These are phyloP conservation scores for Melozone crissalis DNA, from an alignment of 2,113 vertebrate species.

Conservation along the genomic window DNA sequence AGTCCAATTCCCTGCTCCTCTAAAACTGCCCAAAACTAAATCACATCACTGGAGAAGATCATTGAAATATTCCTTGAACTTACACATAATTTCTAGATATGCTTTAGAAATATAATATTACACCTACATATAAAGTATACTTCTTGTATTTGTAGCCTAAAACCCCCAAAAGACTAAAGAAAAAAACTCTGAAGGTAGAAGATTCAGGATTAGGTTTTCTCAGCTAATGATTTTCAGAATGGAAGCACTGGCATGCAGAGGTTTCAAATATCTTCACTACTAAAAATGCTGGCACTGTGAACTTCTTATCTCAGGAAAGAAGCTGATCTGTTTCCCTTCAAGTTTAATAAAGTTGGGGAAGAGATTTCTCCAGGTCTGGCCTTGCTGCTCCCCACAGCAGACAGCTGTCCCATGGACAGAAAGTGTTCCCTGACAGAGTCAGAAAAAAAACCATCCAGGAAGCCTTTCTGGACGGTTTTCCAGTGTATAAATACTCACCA, in stretches of 20 bases:
- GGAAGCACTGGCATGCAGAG: neutral
- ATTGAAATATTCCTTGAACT: neutral
- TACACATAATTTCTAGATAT: neutral
- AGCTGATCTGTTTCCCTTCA: neutral
- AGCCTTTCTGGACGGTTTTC: neutral
- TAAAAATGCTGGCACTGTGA: neutral
- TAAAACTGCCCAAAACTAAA: neutral
- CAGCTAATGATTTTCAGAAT: neutral
- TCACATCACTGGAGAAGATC: rapidly evolving
- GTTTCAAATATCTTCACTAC: neutral
- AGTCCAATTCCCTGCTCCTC: neutral
- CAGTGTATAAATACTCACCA: neutral
- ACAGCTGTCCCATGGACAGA: neutral
- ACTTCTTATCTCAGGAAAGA: neutral
- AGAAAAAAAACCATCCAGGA: neutral
- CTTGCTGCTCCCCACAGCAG: neutral
- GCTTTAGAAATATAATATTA: neutral
- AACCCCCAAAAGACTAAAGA: neutral
- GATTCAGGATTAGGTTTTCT: neutral
- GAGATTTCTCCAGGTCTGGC: neutral
- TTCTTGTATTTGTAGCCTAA: neutral
- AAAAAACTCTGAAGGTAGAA: neutral
- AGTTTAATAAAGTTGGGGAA: neutral
- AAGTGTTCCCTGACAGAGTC: neutral
- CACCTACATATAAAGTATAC: too few relatives aligned